These are phyloP conservation scores for Phenacoccus solenopsis DNA, from an alignment of 1,140 invertebrate species.

Conservation along the genomic window DNA sequence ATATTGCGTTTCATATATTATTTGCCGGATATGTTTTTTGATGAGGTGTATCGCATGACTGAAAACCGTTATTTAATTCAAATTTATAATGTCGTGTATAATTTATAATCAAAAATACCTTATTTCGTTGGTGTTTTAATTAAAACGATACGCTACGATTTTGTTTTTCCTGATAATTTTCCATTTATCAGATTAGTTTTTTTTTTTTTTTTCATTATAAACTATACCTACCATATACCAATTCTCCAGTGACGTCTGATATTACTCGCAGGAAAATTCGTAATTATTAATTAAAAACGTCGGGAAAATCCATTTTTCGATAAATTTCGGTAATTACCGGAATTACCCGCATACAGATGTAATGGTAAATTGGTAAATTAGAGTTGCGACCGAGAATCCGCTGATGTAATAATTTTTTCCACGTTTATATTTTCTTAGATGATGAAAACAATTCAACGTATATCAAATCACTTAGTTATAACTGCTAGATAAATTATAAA, in stretches of 20 bases:
- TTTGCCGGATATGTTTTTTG: conserved; percentile 11
- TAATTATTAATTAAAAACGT: neutral
- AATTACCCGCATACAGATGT: too few relatives aligned
- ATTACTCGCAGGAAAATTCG: too few relatives aligned
- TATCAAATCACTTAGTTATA: too few relatives aligned
- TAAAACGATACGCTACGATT: conserved; percentile 6
- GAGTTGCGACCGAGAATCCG: too few relatives aligned
- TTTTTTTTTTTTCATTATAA: neutral
- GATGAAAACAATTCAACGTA: too few relatives aligned
- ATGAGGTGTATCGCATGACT: conserved; percentile 13
- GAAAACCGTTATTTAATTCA: conserved; percentile 11
- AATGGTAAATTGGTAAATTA: too few relatives aligned
- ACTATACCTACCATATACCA: neutral
- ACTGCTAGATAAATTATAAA: too few relatives aligned
- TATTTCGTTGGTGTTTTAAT: conserved; percentile 10
- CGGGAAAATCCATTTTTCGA: neutral
- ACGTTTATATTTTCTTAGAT: too few relatives aligned
- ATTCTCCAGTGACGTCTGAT: neutral
- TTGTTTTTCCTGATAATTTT: neutral
- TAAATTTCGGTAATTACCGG: neutral
- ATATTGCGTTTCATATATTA: conserved; percentile 13
- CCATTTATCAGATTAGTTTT: neutral
- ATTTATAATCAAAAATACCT: conserved; percentile 13
- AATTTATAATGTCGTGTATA: conserved; percentile 14
- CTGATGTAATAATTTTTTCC: too few relatives aligned